These are phyloP conservation scores for Chromoteleia sp. DNA, from an alignment of 2,888 invertebrate genomes.

Conservation along the genomic window DNA sequence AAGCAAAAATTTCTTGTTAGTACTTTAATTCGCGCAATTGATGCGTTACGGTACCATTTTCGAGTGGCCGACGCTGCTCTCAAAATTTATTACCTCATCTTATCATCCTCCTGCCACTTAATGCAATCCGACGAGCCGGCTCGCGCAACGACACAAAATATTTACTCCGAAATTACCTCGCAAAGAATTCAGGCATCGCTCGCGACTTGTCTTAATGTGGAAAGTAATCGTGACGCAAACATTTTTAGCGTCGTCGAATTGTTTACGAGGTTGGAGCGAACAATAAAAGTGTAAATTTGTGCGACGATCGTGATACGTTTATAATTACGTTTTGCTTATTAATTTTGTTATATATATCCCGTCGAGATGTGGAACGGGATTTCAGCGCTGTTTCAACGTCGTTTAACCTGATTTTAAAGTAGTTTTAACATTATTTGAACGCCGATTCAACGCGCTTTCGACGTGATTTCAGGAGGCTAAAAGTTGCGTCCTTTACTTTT, in stretches of 20 bases:
- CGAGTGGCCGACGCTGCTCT: slow-evolving; percentile 48
- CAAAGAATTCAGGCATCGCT: slow-evolving; percentile 30
- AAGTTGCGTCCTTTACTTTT: too few species aligned
- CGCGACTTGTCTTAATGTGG: slow-evolving; percentile 18
- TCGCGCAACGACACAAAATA: slow-evolving; percentile 46
- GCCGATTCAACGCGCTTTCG: too few species aligned
- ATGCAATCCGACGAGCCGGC: slow-evolving; percentile 50
- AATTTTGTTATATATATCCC: too few species aligned
- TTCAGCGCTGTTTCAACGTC: too few species aligned
- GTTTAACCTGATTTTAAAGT: too few species aligned
- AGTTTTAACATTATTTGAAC: too few species aligned
- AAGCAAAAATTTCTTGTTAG: slow-evolving; percentile 68
- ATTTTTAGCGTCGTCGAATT: slow-evolving; percentile 6
- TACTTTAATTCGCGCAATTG: slow-evolving; percentile 73
- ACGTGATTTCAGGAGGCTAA: too few species aligned
- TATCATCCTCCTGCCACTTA: slow-evolving; percentile 58
- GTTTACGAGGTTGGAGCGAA: too few species aligned
- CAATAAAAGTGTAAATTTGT: too few species aligned
- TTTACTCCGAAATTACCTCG: slow-evolving; percentile 56
- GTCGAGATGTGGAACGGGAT: too few species aligned
- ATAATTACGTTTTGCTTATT: too few species aligned
- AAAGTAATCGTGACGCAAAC: slow-evolving; percentile 25
- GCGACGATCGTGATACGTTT: too few species aligned
- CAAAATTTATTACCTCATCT: slow-evolving; percentile 63
- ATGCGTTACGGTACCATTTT: slow-evolving; percentile 68